phyloP scores from a whole-genome alignment of 2,797 vertebrate genomes.

The Falco concolor region DNA sequence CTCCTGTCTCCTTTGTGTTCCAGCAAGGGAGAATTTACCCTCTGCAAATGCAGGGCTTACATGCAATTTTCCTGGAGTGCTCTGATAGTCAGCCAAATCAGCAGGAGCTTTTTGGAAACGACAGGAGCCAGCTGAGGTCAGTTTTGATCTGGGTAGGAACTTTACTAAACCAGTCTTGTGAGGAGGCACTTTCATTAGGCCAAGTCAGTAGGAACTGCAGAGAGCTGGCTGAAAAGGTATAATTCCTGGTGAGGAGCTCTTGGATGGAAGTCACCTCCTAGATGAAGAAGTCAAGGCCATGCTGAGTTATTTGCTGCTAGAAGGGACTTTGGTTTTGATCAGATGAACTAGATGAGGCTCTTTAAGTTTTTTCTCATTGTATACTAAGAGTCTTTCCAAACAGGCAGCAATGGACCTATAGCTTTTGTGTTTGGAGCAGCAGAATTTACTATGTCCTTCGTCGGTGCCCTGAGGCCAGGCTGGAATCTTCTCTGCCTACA shows the following conservation, averaged over 20 bases:
- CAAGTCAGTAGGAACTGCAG: constrained; percentile 5
- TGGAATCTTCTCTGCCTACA: background rate
- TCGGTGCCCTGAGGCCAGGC: background rate
- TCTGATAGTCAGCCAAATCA: constrained; percentile 15
- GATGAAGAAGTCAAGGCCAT: background rate
- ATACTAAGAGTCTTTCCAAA: background rate
- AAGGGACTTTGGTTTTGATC: background rate
- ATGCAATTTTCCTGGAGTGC: constrained; percentile 18
- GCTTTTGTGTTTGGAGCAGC: background rate
- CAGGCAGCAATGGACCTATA: background rate
- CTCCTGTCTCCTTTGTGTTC: background rate
- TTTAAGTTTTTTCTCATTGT: background rate
- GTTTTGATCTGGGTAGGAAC: constrained; percentile 22
- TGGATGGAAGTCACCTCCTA: background rate
- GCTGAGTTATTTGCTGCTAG: background rate
- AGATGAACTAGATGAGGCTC: background rate
- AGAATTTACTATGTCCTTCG: background rate
- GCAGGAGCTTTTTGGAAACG: constrained; percentile 29
- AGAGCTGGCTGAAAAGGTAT: constrained; percentile 28
- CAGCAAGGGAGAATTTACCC: constrained; percentile 15
- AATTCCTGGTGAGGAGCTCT: constrained; percentile 15
- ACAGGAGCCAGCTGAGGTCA: constrained; percentile 18
- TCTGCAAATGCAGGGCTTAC: background rate
- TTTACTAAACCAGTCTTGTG: background rate
- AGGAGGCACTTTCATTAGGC: background rate